Conservation (phyloP, 2,888 invertebrate genomes). For the Shargacucullia verbasci region DNA sequence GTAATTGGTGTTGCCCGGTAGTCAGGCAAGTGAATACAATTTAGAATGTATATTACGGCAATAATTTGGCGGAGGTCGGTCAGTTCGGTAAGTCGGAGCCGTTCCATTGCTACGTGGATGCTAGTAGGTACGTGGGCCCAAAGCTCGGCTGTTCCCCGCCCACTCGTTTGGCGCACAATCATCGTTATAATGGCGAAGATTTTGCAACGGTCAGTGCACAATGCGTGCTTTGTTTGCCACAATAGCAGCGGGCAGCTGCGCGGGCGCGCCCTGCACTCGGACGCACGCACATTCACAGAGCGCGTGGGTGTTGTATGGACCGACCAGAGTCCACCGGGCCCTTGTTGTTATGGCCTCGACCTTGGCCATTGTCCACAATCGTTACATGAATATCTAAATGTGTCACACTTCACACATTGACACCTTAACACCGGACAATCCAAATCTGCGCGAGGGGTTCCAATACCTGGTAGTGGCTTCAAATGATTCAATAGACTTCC, state of each 20-base stretch:
- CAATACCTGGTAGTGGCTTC: too few species aligned
- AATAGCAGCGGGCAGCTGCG: constrained; percentile 55
- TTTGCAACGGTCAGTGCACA: constrained; percentile 60
- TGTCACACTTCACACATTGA: constrained; percentile 13
- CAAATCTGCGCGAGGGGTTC: constrained; percentile 1
- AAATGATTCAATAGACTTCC: background rate
- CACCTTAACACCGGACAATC: constrained; percentile 4
- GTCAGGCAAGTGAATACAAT: constrained; percentile 35
- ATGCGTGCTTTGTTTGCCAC: constrained; percentile 44
- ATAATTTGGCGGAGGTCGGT: constrained; percentile 42
- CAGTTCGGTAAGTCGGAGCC: constrained; percentile 20
- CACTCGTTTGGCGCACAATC: constrained; percentile 42
- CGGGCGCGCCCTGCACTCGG: constrained; percentile 9
- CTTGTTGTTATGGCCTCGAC: constrained; percentile 1
- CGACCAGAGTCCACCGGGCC: constrained; percentile 7
- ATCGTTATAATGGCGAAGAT: constrained; percentile 38
- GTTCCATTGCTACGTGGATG: constrained; percentile 27
- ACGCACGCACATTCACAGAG: constrained; percentile 3
- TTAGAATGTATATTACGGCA: constrained; percentile 44
- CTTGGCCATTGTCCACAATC: constrained; percentile 9
- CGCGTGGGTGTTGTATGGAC: constrained; percentile 21
- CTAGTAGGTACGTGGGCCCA: constrained; percentile 35
- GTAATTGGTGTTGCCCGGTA: constrained; percentile 54
- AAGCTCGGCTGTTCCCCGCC: constrained; percentile 28
- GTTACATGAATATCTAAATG: constrained; percentile 7